Base-by-base conservation (phyloP, 2,797 vertebrate species). In the Moxostoma hubbsi region DNA sequence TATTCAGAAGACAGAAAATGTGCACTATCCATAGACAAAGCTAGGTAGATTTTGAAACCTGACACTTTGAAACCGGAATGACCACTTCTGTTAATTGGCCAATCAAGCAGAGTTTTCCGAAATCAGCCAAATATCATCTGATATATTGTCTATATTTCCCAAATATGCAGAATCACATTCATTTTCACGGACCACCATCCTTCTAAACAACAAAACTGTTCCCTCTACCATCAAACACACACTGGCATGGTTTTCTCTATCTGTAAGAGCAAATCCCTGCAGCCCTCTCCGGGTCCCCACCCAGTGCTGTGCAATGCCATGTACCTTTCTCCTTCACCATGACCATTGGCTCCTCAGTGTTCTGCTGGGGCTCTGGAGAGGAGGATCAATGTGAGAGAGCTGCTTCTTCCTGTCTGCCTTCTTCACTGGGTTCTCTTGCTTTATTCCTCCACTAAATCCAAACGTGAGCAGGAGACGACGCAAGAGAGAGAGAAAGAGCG, bases 271-370 rank as follows among this genome's bases (percentile, higher is more conserved):
- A 36, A 36, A 36, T 51, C 49, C 11, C 46, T 64, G 49, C 64
- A 58, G 58, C 77, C 68, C 62, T 47, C 46, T 58, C 49, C 69
- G 55, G 54, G 62, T 73, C 51, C 76, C 73, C 68, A 64, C 65
- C 64, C 77, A 50, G 16, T 50, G 61, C 45, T 66, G 66, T 77
- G 57, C 45, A 70, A 66, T 54, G 50, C 66, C 79, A 81, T 80
- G 81, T 98, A 98, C 97, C 97, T 98, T 97, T 96, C 93, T 98
- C 96, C 91, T 98, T 99, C 93, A 99, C 97, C 97, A 99, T 98
- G 96, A 96, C 94, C 94, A 96, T 97, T 88, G 68, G 84, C 85
- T 87, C 90, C 89, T 71, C 70, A 62, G 53, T 81, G 86, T 75
- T 59, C 87, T 76, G 7, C 68, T 51, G 73, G 80, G 45, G 72